Percentiles rank a stretch among this genome's conserved stretches.
Evolutionary conservation across 2,113 vertebrate genomes (phyloP).

Genomic region (Mastomys coucha): DNA sequence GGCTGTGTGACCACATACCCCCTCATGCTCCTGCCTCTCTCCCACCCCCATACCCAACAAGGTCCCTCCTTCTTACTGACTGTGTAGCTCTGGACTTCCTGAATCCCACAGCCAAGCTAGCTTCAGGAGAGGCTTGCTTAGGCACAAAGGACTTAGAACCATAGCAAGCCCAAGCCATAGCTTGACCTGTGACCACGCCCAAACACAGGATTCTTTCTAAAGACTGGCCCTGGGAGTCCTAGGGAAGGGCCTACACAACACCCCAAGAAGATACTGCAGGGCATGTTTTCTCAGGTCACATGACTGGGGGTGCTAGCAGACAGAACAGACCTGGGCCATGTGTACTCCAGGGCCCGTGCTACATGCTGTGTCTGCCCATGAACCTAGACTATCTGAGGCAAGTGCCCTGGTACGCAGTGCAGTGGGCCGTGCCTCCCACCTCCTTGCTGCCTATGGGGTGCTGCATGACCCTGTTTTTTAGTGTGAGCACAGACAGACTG

Average conservation of each 20-base stretch:
- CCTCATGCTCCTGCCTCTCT: background rate
- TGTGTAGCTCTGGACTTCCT: background rate
- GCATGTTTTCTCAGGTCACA: background rate
- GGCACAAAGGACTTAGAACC: background rate
- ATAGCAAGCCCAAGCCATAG: background rate
- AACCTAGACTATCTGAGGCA: background rate
- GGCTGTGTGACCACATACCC: background rate
- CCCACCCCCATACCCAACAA: background rate
- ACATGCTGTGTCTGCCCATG: background rate
- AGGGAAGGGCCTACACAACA: background rate
- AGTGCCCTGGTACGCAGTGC: too few relatives aligned
- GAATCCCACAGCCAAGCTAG: background rate
- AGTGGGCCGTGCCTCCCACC: background rate
- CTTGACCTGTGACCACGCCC: background rate
- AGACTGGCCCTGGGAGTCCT: background rate
- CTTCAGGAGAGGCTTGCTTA: background rate
- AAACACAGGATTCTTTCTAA: background rate
- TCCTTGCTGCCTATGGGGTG: background rate
- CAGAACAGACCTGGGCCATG: background rate
- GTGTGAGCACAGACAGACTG: fast-evolving
- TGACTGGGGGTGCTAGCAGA: background rate
- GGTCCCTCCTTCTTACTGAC: background rate
- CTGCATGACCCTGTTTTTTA: fast-evolving
- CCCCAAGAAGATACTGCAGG: background rate
- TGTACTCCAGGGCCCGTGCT: background rate